Percentiles rank a stretch among this genome's conserved stretches.
Conservation (phyloP, 2,797 vertebrate genomes). For the Allochrocebus solatus region DNA sequence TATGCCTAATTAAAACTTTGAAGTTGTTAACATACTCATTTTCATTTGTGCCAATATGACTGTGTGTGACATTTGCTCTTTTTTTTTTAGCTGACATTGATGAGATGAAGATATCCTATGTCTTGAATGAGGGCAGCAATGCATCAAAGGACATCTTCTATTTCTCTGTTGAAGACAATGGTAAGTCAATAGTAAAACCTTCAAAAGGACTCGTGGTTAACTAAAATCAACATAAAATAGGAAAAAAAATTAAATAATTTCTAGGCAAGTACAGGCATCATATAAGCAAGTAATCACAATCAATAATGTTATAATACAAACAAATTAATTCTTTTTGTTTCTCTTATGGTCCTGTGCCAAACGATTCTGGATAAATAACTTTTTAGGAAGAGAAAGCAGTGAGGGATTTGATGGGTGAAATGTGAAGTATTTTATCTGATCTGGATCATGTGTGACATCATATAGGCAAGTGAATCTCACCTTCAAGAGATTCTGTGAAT, state of each 20-base stretch:
- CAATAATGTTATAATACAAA: no score
- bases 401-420: not conserved
- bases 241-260: not conserved
- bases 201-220: not conserved
- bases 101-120: slow-evolving; percentile 91
- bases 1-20: not conserved
- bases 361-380: not conserved
- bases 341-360: not conserved
- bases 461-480: not conserved
- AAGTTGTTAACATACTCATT: not conserved
- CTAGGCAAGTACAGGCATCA: not conserved
- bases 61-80: not conserved
- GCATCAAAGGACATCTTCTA: slow-evolving; percentile 91
- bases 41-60: not conserved
- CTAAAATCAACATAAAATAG: not conserved
- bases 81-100: slow-evolving; percentile 88
- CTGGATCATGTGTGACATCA: not conserved
- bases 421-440: not conserved
- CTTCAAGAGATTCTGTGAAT: not conserved
- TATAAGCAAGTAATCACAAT: not conserved
- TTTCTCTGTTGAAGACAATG: slow-evolving; percentile 91
- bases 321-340: not conserved
- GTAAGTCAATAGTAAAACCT: slow-evolving; percentile 81
- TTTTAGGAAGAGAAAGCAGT: not conserved
- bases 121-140: slow-evolving; percentile 89